These are phyloP conservation scores for Cygnus atratus DNA, from an alignment of 2,113 vertebrate genomes.

Conservation along the genomic window DNA sequence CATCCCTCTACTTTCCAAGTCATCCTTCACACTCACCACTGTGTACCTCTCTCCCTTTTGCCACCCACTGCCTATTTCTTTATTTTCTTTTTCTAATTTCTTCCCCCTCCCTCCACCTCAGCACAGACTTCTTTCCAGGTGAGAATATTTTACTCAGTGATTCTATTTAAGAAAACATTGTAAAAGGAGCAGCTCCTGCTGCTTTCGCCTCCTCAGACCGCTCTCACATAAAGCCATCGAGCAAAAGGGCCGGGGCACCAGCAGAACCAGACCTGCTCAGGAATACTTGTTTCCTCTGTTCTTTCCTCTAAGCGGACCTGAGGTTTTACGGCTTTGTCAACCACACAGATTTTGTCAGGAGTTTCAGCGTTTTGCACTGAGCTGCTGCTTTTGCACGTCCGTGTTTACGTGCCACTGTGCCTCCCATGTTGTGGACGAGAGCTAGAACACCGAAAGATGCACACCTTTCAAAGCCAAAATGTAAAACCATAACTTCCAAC, in stretches of 20 bases:
- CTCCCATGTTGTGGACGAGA: not conserved
- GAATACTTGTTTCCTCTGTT: not conserved
- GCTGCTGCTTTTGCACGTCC: not conserved
- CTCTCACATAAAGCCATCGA: accelerated
- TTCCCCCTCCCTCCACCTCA: slow-evolving; percentile 39
- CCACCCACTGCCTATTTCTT: slow-evolving; percentile 58
- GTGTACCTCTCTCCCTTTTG: slow-evolving; percentile 26
- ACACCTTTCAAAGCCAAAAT: not conserved
- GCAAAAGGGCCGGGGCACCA: not conserved
- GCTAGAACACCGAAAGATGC: not conserved
- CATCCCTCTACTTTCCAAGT: slow-evolving; percentile 69
- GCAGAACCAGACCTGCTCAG: not conserved
- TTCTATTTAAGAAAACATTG: not conserved
- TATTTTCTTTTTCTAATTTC: slow-evolving; percentile 61
- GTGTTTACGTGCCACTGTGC: not conserved
- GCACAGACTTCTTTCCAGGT: slow-evolving; percentile 51
- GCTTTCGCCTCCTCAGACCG: not conserved
- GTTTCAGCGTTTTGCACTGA: not conserved
- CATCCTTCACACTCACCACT: slow-evolving; percentile 54
- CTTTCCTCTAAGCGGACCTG: not conserved
- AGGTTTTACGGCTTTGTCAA: not conserved
- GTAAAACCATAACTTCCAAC: not conserved
- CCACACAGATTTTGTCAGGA: not conserved
- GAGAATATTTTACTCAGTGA: slow-evolving; percentile 34
- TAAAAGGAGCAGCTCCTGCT: not conserved